Conservation (phyloP, 2,113 vertebrate genomes). For the Potamarius usumacintae region DNA sequence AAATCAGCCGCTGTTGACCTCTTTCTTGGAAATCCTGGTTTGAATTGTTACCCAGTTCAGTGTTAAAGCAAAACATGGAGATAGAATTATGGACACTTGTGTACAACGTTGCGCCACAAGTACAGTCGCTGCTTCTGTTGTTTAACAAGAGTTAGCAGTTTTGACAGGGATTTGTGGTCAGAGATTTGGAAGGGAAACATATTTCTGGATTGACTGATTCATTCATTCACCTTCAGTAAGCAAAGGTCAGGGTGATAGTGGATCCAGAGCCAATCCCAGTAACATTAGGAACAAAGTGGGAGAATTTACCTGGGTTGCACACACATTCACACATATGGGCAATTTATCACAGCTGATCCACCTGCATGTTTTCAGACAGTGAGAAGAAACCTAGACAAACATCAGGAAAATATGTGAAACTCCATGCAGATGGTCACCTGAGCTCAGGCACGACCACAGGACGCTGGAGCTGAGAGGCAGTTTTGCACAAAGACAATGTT, state of each 20-base stretch:
- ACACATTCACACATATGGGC: background rate
- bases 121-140: background rate
- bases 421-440: background rate
- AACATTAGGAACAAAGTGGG: background rate
- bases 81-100: background rate
- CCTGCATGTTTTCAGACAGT: background rate
- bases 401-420: background rate
- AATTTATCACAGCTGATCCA: background rate
- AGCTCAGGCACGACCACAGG: background rate
- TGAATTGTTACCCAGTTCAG: background rate
- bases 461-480: no score
- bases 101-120: background rate
- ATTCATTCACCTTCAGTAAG: background rate
- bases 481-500: background rate
- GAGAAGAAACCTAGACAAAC: background rate
- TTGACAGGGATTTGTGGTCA: background rate
- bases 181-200: background rate
- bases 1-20: constrained; percentile 30
- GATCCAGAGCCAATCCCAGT: background rate
- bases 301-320: background rate
- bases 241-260: background rate
- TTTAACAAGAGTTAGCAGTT: background rate
- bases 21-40: background rate
- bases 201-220: background rate
- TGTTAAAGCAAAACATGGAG: background rate